phyloP scores from a whole-genome alignment of 2,888 invertebrate genomes.

The Drosophila atroscutellata region DNA sequence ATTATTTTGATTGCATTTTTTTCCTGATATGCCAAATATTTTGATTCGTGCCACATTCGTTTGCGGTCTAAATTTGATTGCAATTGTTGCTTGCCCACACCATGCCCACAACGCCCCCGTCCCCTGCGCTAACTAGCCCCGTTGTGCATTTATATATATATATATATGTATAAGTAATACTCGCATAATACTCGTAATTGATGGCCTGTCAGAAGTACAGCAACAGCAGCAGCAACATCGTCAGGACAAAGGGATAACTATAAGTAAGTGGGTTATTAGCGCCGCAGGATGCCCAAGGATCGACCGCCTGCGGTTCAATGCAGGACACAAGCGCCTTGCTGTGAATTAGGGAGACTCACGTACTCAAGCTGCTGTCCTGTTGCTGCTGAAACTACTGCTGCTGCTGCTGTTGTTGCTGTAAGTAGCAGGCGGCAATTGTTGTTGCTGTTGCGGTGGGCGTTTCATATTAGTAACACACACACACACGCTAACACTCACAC shows the following conservation, averaged over 20 bases:
- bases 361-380: slow-evolving; percentile 20
- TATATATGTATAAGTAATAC: slow-evolving; percentile 37
- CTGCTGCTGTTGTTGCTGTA: slow-evolving; percentile 23
- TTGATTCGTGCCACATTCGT: slow-evolving; percentile 15
- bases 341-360: slow-evolving; percentile 74
- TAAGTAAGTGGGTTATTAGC: slow-evolving; percentile 83
- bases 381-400: slow-evolving; percentile 9
- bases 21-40: slow-evolving; percentile 11
- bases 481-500: slow-evolving; percentile 45
- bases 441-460: slow-evolving; percentile 64
- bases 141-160: slow-evolving; percentile 31
- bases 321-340: slow-evolving; percentile 66
- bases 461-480: slow-evolving; percentile 66
- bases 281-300: slow-evolving; percentile 73
- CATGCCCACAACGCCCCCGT: slow-evolving; percentile 2
- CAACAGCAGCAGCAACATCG: slow-evolving; percentile 20
- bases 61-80: slow-evolving; percentile 69
- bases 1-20: slow-evolving; percentile 36
- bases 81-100: slow-evolving; percentile 57
- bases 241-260: slow-evolving; percentile 75
- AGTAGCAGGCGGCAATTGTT: slow-evolving; percentile 33
- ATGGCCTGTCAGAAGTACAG: slow-evolving; percentile 61
- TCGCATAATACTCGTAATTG: slow-evolving; percentile 66
- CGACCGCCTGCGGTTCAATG: slow-evolving; percentile 52
- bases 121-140: slow-evolving; percentile 1